Percentiles rank a stretch among this genome's conserved stretches.
These are phyloP conservation scores for Drosophila anceps DNA, from an alignment of 2,888 invertebrate species.

Conservation along the genomic window DNA sequence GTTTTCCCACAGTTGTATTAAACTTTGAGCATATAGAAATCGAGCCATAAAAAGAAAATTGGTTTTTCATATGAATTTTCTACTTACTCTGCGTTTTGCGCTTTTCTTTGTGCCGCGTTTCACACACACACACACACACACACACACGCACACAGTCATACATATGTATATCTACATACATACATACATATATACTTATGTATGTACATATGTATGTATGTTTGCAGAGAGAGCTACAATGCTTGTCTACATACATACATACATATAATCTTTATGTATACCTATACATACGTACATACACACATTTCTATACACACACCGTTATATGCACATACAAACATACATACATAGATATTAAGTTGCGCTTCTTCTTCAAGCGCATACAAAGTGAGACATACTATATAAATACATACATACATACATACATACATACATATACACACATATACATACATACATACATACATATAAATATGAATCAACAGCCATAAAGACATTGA, in stretches of 20 bases:
- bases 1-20: slow-evolving; percentile 39
- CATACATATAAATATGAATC: not conserved
- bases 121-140: slow-evolving; percentile 6
- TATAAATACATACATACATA: not conserved
- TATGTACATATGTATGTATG: not conserved
- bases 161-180: not conserved
- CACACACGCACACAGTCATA: not conserved
- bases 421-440: not conserved
- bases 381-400: not conserved
- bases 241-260: not conserved
- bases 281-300: not conserved
- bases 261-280: not conserved
- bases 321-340: not conserved
- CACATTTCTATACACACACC: not conserved
- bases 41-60: slow-evolving; percentile 67
- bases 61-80: slow-evolving; percentile 55
- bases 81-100: slow-evolving; percentile 46
- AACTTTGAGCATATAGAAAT: slow-evolving; percentile 48
- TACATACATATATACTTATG: not conserved
- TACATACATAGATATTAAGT: not conserved
- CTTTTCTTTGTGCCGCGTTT: slow-evolving; percentile 42
- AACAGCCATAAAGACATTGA: slow-evolving; percentile 8
- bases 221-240: not conserved
- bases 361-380: slow-evolving; percentile 8
- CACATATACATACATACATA: not conserved